A percentile compares a stretch with the other conserved stretches of the same genome.
phyloP scores from a whole-genome alignment of 2,888 invertebrate species.

The Aricia artaxerxes region DNA sequence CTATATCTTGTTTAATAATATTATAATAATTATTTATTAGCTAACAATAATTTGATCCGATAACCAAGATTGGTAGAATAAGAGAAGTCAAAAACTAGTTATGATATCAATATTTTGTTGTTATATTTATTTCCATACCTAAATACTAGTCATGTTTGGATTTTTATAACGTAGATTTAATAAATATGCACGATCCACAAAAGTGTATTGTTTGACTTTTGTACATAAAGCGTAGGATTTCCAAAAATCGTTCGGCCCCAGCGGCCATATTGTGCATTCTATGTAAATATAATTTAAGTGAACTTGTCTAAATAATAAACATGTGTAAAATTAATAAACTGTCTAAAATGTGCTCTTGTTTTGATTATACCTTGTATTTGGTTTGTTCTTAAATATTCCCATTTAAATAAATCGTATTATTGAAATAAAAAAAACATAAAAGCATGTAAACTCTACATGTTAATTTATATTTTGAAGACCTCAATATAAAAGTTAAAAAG shows the following conservation, averaged over 20 bases:
- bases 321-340: conserved; percentile 80
- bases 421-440: too few relatives aligned
- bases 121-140: conserved; percentile 42
- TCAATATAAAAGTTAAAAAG: too few relatives aligned
- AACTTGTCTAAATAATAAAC: conserved; percentile 71
- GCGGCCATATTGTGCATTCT: conserved; percentile 70
- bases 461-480: too few relatives aligned
- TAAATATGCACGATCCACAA: conserved; percentile 23
- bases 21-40: neutral
- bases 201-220: conserved; percentile 38
- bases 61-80: neutral
- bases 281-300: conserved; percentile 73
- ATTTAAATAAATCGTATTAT: too few relatives aligned
- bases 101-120: neutral
- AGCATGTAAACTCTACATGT: too few relatives aligned
- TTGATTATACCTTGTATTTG: conserved; percentile 18
- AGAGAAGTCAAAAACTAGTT: neutral
- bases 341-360: conserved; percentile 66
- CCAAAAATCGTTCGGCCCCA: conserved; percentile 37
- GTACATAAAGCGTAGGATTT: conserved; percentile 36
- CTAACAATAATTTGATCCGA: neutral
- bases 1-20: neutral
- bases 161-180: conserved; percentile 38
- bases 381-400: too few relatives aligned
- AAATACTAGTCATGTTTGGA: conserved; percentile 49